phyloP scores from a whole-genome alignment of 2,113 vertebrate genomes.

The Nyctibius bracteatus region DNA sequence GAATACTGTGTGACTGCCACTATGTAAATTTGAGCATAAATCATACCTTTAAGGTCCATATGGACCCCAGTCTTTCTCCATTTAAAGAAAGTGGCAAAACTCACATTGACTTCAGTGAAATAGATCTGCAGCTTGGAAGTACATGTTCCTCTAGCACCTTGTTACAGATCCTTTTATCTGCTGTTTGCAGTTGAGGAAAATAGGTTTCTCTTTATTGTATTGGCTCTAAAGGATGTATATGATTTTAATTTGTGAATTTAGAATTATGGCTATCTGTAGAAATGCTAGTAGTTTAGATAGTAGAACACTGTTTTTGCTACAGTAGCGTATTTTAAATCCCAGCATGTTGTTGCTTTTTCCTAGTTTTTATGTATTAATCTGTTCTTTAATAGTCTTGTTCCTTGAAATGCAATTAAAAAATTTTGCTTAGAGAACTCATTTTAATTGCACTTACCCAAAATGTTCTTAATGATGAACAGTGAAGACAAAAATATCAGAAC shows the following conservation, averaged over 20 bases:
- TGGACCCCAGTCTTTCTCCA: background rate
- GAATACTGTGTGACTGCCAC: background rate
- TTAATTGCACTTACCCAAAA: conserved; percentile 10
- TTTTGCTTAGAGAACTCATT: background rate
- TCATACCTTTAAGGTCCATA: background rate
- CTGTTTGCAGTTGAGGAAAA: background rate
- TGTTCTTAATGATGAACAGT: background rate
- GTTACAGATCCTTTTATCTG: background rate
- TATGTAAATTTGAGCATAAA: background rate
- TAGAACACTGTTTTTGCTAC: background rate
- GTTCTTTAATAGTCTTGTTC: background rate
- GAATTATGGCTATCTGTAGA: background rate
- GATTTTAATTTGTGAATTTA: background rate
- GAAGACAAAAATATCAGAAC: conserved; percentile 21
- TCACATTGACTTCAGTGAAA: background rate
- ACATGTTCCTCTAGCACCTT: background rate
- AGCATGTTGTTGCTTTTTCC: background rate
- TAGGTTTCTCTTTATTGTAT: background rate
- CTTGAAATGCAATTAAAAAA: conserved; percentile 4
- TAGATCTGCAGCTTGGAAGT: background rate
- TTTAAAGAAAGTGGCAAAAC: background rate
- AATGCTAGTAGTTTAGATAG: background rate
- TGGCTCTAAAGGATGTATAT: background rate
- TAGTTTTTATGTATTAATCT: background rate
- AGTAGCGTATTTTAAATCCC: background rate